These are phyloP conservation scores for Rhinolophus sinicus DNA, from an alignment of 2,113 vertebrate genomes.

Conservation along the genomic window DNA sequence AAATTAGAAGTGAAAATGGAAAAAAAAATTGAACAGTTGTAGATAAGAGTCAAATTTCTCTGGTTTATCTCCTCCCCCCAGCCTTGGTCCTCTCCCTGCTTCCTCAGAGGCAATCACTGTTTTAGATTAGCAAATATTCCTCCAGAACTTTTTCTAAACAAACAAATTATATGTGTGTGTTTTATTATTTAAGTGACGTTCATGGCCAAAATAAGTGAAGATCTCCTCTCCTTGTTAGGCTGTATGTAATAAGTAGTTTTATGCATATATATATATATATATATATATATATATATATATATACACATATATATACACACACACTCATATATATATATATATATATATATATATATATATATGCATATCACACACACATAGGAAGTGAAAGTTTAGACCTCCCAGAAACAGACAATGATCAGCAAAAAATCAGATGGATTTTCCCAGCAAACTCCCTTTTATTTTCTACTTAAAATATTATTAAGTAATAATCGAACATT, in stretches of 20 bases:
- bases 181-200: neutral
- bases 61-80: neutral
- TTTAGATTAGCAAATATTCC: neutral
- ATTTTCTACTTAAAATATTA: slow-evolving; percentile 11
- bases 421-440: neutral
- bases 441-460: neutral
- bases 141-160: slow-evolving; percentile 17
- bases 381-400: neutral
- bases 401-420: neutral
- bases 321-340: too few species aligned
- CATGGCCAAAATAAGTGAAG: neutral
- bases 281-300: too few species aligned
- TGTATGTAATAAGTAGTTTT: neutral
- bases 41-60: neutral
- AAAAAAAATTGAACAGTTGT: neutral
- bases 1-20: neutral
- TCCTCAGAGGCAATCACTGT: neutral
- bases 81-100: neutral
- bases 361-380: too few species aligned
- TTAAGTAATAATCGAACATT: neutral
- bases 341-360: too few species aligned
- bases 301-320: too few species aligned
- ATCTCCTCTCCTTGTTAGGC: neutral
- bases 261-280: too few species aligned
- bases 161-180: neutral